Conservation (phyloP, 2,113 vertebrate genomes). For the Bubalus kerabau region DNA sequence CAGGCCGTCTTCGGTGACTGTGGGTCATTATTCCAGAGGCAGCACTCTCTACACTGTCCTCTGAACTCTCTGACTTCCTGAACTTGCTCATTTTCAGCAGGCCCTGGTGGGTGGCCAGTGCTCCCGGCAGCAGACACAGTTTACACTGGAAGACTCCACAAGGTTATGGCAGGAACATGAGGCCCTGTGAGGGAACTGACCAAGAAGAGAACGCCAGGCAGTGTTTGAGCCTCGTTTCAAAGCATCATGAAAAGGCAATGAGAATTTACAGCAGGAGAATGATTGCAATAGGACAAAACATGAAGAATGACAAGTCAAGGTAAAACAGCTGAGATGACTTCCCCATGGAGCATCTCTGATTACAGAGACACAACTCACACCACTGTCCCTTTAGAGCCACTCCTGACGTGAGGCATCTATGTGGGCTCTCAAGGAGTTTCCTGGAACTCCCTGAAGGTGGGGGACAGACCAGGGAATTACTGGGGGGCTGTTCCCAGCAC, state of each 20-base stretch:
- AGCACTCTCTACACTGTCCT: background rate
- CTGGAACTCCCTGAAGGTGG: background rate
- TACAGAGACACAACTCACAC: background rate
- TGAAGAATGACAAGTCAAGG: background rate
- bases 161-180: constrained; percentile 2
- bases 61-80: background rate
- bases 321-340: background rate
- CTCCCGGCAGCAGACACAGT: background rate
- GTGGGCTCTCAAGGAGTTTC: background rate
- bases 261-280: constrained; percentile 41
- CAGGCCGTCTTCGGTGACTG: background rate
- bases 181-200: background rate
- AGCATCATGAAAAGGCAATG: constrained; percentile 56
- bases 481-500: background rate
- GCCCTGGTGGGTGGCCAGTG: background rate
- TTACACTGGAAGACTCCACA: constrained; percentile 24
- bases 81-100: background rate
- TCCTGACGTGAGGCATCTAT: background rate
- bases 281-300: background rate
- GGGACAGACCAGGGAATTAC: background rate
- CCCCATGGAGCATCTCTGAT: background rate
- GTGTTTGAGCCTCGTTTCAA: background rate
- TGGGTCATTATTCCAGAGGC: background rate
- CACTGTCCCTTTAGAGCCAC: background rate
- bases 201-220: background rate